Percentiles rank a stretch among this genome's conserved stretches.
Conservation (phyloP, 2,113 vertebrate genomes). For the Coturnix japonica region DNA sequence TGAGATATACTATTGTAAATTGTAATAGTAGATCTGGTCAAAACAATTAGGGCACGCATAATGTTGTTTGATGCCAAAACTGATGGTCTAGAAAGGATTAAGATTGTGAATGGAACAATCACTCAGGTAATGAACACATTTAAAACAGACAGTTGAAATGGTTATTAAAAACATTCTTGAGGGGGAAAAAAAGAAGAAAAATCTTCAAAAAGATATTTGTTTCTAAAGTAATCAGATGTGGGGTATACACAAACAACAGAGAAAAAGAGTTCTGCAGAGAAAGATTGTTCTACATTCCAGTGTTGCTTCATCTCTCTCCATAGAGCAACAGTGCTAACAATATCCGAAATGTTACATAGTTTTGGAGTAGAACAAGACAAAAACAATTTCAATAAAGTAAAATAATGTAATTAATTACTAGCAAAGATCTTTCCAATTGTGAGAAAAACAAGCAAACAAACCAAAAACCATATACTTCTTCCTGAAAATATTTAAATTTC, state of each 20-base stretch:
- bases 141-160: neutral
- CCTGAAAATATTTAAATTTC: neutral
- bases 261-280: neutral
- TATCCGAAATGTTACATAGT: neutral
- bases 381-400: neutral
- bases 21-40: neutral
- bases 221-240: neutral
- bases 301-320: neutral
- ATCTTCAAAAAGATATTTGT: neutral
- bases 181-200: neutral
- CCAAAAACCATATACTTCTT: neutral
- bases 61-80: neutral
- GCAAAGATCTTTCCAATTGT: neutral
- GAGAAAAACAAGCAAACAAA: neutral
- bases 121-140: neutral
- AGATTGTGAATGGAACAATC: neutral
- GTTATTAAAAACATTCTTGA: neutral
- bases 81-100: neutral
- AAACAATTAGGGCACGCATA: neutral
- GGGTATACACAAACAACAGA: neutral
- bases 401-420: neutral
- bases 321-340: neutral
- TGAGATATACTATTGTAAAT: neutral
- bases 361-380: too few relatives aligned
- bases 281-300: fast-evolving